These are phyloP conservation scores for Synergus gifuensis DNA, from an alignment of 2,888 invertebrate species.

Conservation along the genomic window DNA sequence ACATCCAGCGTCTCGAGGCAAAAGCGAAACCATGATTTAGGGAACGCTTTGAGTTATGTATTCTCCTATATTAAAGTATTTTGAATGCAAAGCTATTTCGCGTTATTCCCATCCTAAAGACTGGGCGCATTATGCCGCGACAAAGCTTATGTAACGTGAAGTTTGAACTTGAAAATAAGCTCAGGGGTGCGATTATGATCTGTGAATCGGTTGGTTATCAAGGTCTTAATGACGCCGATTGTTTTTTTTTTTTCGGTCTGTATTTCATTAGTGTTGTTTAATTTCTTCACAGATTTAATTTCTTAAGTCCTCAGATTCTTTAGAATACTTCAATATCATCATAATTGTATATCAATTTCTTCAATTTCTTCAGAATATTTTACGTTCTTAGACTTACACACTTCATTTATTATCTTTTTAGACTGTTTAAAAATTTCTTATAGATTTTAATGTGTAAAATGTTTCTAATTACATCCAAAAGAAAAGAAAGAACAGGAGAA, in stretches of 20 bases:
- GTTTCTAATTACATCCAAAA: constrained; percentile 49
- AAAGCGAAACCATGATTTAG: constrained; percentile 74
- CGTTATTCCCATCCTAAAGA: constrained; percentile 27
- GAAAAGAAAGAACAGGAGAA: constrained; percentile 60
- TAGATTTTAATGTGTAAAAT: constrained; percentile 43
- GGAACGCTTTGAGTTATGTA: constrained; percentile 75
- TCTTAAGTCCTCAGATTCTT: no score
- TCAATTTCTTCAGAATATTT: no score
- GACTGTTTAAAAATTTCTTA: no score
- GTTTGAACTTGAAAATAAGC: constrained; percentile 27
- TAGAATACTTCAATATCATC: no score
- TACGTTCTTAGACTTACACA: no score
- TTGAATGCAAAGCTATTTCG: constrained; percentile 39
- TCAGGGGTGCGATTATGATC: constrained; percentile 9
- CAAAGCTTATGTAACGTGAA: constrained; percentile 10
- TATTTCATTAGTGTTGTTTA: no score
- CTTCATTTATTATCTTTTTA: no score
- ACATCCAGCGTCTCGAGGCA: constrained; percentile 77
- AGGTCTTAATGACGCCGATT: constrained; percentile 40
- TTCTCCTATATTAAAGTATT: constrained; percentile 55
- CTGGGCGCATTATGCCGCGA: neutral
- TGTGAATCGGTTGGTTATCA: constrained; percentile 18
- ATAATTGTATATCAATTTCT: no score
- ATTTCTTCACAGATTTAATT: no score
- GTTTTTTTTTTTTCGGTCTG: constrained; percentile 47